Base-by-base conservation (phyloP, 2,113 vertebrate genomes). In the Jacana jacana region DNA sequence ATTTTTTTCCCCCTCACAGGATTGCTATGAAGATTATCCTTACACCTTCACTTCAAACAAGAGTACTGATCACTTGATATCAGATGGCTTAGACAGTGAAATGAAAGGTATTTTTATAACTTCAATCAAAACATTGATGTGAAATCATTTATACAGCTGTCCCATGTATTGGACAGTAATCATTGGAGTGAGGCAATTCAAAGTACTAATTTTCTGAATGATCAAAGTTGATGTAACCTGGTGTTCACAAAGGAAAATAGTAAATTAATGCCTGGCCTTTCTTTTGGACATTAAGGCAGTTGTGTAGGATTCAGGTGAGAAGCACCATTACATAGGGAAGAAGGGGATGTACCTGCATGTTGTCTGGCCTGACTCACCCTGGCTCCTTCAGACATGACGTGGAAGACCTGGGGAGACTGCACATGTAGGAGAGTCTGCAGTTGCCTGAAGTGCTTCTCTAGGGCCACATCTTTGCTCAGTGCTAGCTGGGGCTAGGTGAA, bases 81-180 rank as follows among this genome's bases (percentile, higher is more conserved):
- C 98, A 60, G 98, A 99, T 94, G 95, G 95, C 63, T 94, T 98
- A 82, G 97, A 98, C 80, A 95, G 97, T 79, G 95, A 98, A 93
- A 97, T 98, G 17, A 98, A 98, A 98, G 99, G 99, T 99, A 97
- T 96, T 96, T 94, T 72, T 94, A 20, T 82, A 93, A 90, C n/a
- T 96, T 94, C 51, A 9, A 19, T 95, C 8, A 37, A 78, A 91
- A 64, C 9, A 70, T 49, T 79, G 18, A 17, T 79, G 11, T 65
- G 23, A 18, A 0, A 78, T 25, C 6, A 33, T 71, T 90, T 92
- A 37, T 44, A 40, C 7, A 89, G 18, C 10, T 40, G 9, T 71
- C 16, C 69, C 9, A 13, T 49, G 35, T 85, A 35, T 95, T 77
- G 33, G 27, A 27, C 31, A 54, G 27, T 63, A 77, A 77, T 73